Evolutionary conservation across 2,113 vertebrate species (phyloP).

Genomic region (Phaethornis superciliosus): DNA sequence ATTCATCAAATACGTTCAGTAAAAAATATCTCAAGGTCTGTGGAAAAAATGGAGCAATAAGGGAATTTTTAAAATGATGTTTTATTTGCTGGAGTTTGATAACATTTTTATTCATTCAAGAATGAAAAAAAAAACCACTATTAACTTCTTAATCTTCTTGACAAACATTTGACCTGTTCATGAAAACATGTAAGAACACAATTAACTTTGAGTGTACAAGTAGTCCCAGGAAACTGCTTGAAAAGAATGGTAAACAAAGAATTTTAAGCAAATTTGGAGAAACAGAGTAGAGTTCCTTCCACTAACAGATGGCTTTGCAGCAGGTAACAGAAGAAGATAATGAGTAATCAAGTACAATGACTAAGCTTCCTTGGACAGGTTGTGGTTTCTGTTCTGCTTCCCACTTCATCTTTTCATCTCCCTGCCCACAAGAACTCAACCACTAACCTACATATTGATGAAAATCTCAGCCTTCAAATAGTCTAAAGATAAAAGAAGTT

Average conservation of each 20-base stretch:
- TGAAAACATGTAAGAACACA: neutral
- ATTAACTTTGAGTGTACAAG: neutral
- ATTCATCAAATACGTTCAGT: neutral
- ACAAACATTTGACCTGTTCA: neutral
- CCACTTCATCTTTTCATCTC: neutral
- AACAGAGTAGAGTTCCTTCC: neutral
- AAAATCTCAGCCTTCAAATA: neutral
- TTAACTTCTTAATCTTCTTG: neutral
- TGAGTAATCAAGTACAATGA: constrained; percentile 64
- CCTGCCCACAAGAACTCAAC: neutral
- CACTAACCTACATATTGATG: neutral
- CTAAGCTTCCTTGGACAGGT: constrained; percentile 55
- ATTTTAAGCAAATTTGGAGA: constrained; percentile 34
- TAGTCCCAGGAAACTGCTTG: neutral
- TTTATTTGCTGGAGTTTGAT: neutral
- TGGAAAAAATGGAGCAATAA: neutral
- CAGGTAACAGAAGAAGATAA: constrained; percentile 64
- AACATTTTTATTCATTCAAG: neutral
- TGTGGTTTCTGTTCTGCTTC: constrained; percentile 23
- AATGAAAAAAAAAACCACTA: neutral
- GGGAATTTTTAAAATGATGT: neutral
- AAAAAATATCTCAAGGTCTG: neutral
- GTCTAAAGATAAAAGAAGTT: neutral
- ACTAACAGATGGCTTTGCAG: constrained; percentile 62
- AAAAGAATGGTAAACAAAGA: constrained; percentile 13